Base-by-base conservation (phyloP, 2,113 vertebrate species). In the Anoura caudifer region DNA sequence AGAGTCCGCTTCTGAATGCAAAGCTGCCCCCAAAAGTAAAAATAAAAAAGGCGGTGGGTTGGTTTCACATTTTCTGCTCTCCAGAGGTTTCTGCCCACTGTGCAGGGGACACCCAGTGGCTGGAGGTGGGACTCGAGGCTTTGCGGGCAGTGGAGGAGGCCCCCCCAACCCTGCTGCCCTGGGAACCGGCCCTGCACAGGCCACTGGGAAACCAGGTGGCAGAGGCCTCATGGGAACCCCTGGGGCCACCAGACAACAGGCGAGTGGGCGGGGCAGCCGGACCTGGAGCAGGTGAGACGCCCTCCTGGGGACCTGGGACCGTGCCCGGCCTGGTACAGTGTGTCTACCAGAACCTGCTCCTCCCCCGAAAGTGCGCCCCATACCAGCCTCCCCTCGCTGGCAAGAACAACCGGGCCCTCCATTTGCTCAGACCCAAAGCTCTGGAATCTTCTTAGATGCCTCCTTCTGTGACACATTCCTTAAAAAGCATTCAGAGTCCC, bases 1-100 rank as follows among this genome's bases (percentile, higher is more conserved):
- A 56, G 70, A 17, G 12, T 16, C 83, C n/a, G 2, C 6, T 91
- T 69, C 89, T 38, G 82, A 80, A 86, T 1, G 47, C 24, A 31
- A 63, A 81, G 61, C 56, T 52, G 20, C 43, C 52, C n/a, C 56
- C 41, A 20, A 91, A 87, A 95, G 85, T 43, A 93, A 91, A 65
- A 87, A 33, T 0, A 31, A 93, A 45, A 94, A 72, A 82, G 76
- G 90, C 96, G 95, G 81, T 69, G 76, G 94, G 87, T 28, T 47
- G 52, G 20, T 93, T 94, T 97, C 96, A 96, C 95, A 94, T 88
- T 95, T 83, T 50, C 82, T 70, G 65, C 17, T 72, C 82, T 50
- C 95, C 6, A n/a, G 89, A 65, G 94, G 59, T 76, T 81, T 82
- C 8, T 4, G 13, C 67, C 50, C 28, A 1, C 41, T 0, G 4